phyloP scores from a whole-genome alignment of 2,888 invertebrate species.

The Idaea straminata region DNA sequence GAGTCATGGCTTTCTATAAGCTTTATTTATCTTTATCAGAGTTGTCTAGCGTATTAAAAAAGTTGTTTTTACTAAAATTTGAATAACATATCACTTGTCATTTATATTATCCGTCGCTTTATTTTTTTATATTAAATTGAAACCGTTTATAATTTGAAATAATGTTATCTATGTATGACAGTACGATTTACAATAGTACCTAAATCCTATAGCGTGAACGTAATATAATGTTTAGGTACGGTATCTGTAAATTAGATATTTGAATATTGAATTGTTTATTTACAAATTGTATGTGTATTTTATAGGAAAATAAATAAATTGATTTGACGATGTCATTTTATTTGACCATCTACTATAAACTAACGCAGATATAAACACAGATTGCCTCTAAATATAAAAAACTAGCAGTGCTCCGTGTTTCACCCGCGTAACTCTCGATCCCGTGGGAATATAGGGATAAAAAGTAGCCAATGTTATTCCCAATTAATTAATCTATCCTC shows the following conservation, averaged over 20 bases:
- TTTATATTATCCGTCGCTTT: slow-evolving; percentile 19
- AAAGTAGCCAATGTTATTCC: too few species aligned
- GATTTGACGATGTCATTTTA: slow-evolving; percentile 36
- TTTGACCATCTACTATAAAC: slow-evolving; percentile 14
- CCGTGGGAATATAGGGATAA: too few species aligned
- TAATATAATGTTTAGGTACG: slow-evolving; percentile 57
- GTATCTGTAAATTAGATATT: slow-evolving; percentile 70
- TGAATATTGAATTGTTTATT: slow-evolving; percentile 78
- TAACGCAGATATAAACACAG: too few species aligned
- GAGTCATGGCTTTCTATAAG: not conserved
- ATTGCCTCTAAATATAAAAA: too few species aligned
- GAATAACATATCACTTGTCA: slow-evolving; percentile 4
- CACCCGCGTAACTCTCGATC: too few species aligned
- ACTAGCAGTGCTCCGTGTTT: too few species aligned
- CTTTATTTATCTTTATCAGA: not conserved
- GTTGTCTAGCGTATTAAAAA: not conserved
- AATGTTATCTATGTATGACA: not conserved
- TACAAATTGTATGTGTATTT: slow-evolving; percentile 80
- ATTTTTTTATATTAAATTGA: slow-evolving; percentile 5
- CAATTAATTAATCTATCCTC: too few species aligned
- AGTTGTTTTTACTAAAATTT: not conserved
- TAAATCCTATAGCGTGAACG: slow-evolving; percentile 43
- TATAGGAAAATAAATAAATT: slow-evolving; percentile 75
- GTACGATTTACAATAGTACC: slow-evolving; percentile 24
- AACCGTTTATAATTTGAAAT: not conserved